A percentile compares a stretch with the other conserved stretches of the same genome.
Evolutionary conservation across 64 coral and sea anemone genomes (phyloP).

Genomic region (Hydrozoanthus tunicans): DNA sequence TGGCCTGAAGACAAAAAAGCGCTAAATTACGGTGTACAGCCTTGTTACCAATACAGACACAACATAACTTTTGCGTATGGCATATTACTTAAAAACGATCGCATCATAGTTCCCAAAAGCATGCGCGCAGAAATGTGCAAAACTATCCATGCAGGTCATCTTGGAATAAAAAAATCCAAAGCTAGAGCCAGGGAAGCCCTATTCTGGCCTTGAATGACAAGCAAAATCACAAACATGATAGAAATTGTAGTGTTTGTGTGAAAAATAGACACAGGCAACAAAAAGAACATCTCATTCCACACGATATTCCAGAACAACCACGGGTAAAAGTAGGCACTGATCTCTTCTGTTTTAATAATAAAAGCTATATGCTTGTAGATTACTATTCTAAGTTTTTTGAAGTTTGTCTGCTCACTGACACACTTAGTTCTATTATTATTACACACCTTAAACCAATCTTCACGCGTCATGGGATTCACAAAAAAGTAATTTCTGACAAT

Average conservation of each 20-base stretch:
- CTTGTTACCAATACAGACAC: conserved; percentile 31
- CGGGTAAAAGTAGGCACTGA: not conserved
- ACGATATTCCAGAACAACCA: conserved; percentile 1
- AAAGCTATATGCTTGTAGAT: not conserved
- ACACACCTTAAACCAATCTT: no score
- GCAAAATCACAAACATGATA: no score
- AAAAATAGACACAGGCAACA: no score
- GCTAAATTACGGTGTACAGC: conserved; percentile 30
- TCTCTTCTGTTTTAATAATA: not conserved
- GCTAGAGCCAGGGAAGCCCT: no score
- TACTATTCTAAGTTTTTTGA: no score
- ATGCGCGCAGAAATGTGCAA: not conserved
- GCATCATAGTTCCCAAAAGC: not conserved
- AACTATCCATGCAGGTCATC: not conserved
- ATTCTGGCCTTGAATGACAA: no score
- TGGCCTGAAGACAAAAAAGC: conserved; percentile 33
- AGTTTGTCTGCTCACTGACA: not conserved
- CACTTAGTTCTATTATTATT: no score
- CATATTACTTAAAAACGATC: not conserved
- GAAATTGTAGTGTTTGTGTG: no score
- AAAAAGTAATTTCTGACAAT: no score
- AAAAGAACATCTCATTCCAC: not conserved
- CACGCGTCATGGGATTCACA: no score
- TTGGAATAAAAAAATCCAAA: no score
- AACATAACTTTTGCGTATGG: conserved; percentile 30